Evolutionary conservation across 2,113 vertebrate species (phyloP).

Genomic region (Lipophrys pholis): DNA sequence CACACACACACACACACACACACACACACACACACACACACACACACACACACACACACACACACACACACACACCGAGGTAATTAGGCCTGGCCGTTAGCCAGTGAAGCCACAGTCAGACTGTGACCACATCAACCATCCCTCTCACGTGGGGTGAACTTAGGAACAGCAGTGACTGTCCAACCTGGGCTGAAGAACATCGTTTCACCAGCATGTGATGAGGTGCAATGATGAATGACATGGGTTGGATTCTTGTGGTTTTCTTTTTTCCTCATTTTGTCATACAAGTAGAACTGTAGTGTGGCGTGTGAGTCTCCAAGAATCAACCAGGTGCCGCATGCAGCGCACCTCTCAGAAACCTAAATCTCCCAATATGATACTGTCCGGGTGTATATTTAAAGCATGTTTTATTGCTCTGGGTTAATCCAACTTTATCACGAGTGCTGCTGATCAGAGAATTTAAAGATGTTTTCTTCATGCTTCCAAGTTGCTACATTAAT

Average conservation of each 20-base stretch:
- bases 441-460: no score
- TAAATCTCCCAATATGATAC: no score
- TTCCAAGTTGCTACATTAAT: no score
- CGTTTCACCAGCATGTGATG: conserved; percentile 13
- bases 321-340: no score
- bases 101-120: conserved; percentile 32
- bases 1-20: neutral
- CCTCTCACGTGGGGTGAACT: conserved; percentile 21
- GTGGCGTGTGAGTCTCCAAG: no score
- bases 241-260: neutral
- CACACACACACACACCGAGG: neutral
- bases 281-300: no score
- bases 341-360: no score
- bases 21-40: neutral
- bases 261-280: neutral
- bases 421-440: no score
- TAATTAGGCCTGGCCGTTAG: conserved; percentile 2
- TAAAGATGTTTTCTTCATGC: no score
- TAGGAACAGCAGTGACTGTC: conserved; percentile 22
- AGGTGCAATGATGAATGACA: neutral
- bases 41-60: neutral
- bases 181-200: conserved; percentile 4
- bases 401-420: no score
- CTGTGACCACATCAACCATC: conserved; percentile 38
- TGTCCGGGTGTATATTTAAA: no score